These are phyloP conservation scores for Dastarcus helophoroides DNA, from an alignment of 2,888 invertebrate genomes.

Conservation along the genomic window DNA sequence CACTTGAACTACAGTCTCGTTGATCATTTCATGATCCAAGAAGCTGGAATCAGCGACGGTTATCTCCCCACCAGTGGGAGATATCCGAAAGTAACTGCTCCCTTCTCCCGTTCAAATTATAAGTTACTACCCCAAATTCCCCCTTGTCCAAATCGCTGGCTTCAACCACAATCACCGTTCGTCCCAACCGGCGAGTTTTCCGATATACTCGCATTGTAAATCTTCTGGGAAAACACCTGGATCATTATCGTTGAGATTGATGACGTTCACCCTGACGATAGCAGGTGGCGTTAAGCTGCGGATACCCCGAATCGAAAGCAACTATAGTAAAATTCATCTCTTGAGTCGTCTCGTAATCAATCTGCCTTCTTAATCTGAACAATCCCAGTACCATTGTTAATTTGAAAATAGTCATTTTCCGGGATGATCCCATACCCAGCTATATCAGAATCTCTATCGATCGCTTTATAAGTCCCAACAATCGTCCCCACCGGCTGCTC, in stretches of 20 bases:
- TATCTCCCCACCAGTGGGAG: slow-evolving; percentile 60
- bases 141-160: slow-evolving; percentile 73
- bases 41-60: slow-evolving; percentile 58
- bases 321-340: slow-evolving; percentile 66
- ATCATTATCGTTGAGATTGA: slow-evolving; percentile 80
- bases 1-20: slow-evolving; percentile 63
- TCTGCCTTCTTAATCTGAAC: slow-evolving; percentile 62
- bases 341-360: slow-evolving; percentile 76
- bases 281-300: slow-evolving; percentile 70
- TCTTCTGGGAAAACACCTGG: slow-evolving; percentile 60
- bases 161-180: slow-evolving; percentile 55
- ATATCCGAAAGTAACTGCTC: slow-evolving; percentile 61
- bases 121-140: slow-evolving; percentile 64
- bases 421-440: slow-evolving; percentile 61
- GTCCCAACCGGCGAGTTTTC: slow-evolving; percentile 70
- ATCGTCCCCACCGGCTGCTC: slow-evolving; percentile 72
- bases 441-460: slow-evolving; percentile 74
- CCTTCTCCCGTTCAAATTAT: slow-evolving; percentile 66
- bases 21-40: slow-evolving; percentile 66
- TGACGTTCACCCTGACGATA: slow-evolving; percentile 60
- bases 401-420: slow-evolving; percentile 63
- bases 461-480: slow-evolving; percentile 65
- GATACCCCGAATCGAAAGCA: slow-evolving; percentile 80
- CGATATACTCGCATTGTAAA: slow-evolving; percentile 58
- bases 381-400: slow-evolving; percentile 70